Conservation (phyloP, 2,113 vertebrate genomes). For the Eira barbara region DNA sequence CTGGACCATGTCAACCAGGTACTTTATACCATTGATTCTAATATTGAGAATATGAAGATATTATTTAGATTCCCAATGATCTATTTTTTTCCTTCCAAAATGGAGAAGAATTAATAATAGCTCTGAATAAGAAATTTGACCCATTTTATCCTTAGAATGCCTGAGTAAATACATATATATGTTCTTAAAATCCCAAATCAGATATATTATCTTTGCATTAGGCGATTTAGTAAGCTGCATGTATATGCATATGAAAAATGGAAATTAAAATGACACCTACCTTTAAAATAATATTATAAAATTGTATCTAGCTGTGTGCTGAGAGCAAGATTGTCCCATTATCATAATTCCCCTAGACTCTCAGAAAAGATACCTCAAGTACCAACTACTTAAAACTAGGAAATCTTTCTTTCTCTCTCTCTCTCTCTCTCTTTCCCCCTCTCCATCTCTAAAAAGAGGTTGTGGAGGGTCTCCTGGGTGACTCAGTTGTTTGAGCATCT, state of each 20-base stretch:
- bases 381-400: neutral
- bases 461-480: neutral
- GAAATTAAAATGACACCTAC: neutral
- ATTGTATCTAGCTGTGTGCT: neutral
- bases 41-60: neutral
- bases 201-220: neutral
- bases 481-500: neutral
- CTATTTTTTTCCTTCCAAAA: neutral
- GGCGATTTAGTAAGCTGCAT: neutral
- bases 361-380: neutral
- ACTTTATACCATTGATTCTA: constrained; percentile 1
- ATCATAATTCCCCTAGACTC: neutral
- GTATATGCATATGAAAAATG: neutral
- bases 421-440: too few species aligned
- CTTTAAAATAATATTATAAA: constrained; percentile 17
- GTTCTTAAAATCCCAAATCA: constrained; percentile 9
- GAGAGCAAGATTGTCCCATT: neutral
- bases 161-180: neutral
- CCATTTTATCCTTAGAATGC: neutral
- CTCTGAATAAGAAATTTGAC: neutral
- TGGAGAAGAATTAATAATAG: neutral
- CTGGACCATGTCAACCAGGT: constrained; percentile 98
- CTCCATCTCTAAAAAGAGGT: neutral
- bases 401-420: neutral
- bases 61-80: neutral